These are phyloP conservation scores for Tauraco erythrolophus DNA, from an alignment of 2,113 vertebrate species.

Conservation along the genomic window DNA sequence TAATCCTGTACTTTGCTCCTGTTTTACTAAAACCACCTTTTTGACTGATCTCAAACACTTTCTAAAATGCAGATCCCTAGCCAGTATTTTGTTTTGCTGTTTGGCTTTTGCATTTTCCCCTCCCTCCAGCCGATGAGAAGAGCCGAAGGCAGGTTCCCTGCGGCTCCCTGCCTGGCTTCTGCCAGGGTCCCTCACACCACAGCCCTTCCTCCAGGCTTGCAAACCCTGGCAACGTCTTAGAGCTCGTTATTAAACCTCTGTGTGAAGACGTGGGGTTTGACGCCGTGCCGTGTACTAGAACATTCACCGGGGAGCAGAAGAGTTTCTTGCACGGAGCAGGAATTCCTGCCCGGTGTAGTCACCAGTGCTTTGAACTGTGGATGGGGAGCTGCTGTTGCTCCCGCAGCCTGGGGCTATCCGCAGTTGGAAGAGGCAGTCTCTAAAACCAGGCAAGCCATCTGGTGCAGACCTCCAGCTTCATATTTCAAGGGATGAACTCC, in stretches of 20 bases:
- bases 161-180: not conserved
- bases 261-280: slow-evolving; percentile 16
- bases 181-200: not conserved
- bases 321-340: slow-evolving; percentile 46
- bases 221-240: not conserved
- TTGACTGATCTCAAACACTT: not conserved
- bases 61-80: not conserved
- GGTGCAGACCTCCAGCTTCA: slow-evolving; percentile 30
- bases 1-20: not conserved
- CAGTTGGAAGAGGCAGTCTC: slow-evolving; percentile 13
- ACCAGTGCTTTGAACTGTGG: slow-evolving; percentile 12
- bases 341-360: slow-evolving; percentile 59
- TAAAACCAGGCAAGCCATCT: slow-evolving; percentile 44
- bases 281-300: not conserved
- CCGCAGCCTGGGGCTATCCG: not conserved
- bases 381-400: not conserved
- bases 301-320: slow-evolving; percentile 1
- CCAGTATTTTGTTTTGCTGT: not conserved
- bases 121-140: not conserved
- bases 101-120: not conserved
- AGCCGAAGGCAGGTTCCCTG: not conserved
- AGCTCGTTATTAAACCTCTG: not conserved
- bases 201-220: not conserved
- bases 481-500: slow-evolving; percentile 61
- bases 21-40: not conserved